These are phyloP conservation scores for Pseudochromis fuscus DNA, from an alignment of 2,797 vertebrate species.

Conservation along the genomic window DNA sequence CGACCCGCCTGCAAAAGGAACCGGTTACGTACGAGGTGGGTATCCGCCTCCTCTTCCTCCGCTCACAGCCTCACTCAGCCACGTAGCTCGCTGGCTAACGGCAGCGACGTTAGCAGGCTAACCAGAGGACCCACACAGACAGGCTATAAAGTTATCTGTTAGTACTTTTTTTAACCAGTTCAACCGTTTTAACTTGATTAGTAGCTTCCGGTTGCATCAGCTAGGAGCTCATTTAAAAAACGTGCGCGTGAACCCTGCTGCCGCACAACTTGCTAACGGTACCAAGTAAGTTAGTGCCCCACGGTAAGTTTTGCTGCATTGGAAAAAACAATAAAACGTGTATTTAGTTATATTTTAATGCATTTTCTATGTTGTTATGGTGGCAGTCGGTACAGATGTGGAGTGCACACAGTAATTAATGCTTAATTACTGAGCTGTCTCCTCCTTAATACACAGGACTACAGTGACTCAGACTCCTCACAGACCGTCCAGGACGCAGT, in stretches of 20 bases:
- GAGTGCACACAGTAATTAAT: background rate
- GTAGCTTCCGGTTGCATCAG: background rate
- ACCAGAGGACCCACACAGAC: background rate
- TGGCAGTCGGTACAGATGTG: too few species aligned
- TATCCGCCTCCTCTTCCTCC: constrained; percentile 81
- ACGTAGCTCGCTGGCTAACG: constrained; percentile 74
- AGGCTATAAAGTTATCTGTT: background rate
- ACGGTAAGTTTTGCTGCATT: constrained; percentile 51
- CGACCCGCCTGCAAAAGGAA: constrained; percentile 42
- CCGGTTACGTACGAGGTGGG: constrained; percentile 71
- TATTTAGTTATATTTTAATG: rapidly evolving
- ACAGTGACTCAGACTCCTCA: constrained; percentile 55
- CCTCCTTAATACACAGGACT: constrained; percentile 52
- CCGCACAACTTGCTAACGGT: background rate
- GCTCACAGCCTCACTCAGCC: constrained; percentile 66
- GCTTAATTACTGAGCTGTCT: background rate
- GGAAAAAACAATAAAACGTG: rapidly evolving
- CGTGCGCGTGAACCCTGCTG: background rate
- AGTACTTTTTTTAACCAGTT: background rate
- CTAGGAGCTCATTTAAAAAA: constrained; percentile 1
- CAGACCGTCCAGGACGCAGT: constrained; percentile 30
- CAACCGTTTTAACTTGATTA: background rate
- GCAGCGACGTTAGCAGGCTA: constrained; percentile 39
- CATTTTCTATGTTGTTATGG: background rate
- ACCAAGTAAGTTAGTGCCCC: background rate